Base-by-base conservation (phyloP, 2,888 invertebrate genomes). In the Eurytoma californica region DNA sequence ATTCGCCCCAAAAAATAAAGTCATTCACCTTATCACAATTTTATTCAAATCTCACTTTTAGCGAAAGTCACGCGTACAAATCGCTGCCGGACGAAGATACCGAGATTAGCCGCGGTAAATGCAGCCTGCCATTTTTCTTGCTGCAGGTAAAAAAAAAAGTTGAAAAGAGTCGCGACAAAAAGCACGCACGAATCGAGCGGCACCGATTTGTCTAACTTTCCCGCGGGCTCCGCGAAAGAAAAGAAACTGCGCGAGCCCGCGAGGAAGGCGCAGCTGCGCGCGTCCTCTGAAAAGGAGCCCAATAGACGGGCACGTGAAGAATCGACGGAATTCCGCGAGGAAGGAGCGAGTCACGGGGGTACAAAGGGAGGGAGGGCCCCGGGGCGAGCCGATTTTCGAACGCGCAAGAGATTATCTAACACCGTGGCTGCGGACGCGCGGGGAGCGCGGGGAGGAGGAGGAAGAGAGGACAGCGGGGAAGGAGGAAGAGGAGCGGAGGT, bases 391-490 rank as follows among this genome's bases (percentile, higher is more conserved):
- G 84, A 87, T 86, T 87, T 86, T 86, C 83, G 85, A 85, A 76
- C 69, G 77, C 84, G 81, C 84, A 84, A 80, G 82, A 87, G 86
- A 88, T 88, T 87, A 88, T 87, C 88, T 87, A 88, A 88, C 86
- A 87, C 83, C 84, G 78, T 55, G 53, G 80, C 30, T 65, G 14
- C 14, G 39, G 20, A 53, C 58, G 47, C 61, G 72, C 58, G 79
- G 61, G 51, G 69, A 14, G 68, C 58, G 68, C 69, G 63, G 30
- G 14, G 55, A 66, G 30, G 24, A 58, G 47, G 47, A 78, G 47
- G 51, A 73, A 63, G 61, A 24, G 20, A n/a, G 53, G 53, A n/a
- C 53, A 53, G 24, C 24, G 3, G 39, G 13, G 58, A 30, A 51
- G 65, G 66, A 58, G 60, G 77, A 60, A 51, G 67, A 13, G 53